Base-by-base conservation (phyloP, 1,140 invertebrate genomes). In the Papilio aristodemus region DNA sequence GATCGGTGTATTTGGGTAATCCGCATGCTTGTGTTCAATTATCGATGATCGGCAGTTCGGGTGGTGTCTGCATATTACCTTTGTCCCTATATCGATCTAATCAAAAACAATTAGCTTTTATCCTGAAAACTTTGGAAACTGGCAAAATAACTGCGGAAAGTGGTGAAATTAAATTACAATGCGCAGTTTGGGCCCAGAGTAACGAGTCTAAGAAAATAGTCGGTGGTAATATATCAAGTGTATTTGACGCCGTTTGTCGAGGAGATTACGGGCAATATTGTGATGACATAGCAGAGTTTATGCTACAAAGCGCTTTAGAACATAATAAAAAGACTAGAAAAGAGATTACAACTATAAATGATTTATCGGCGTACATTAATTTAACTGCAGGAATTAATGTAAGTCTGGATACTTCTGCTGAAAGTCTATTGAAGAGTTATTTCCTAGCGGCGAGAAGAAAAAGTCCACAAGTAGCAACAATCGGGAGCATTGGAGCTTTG, bases 111-210 rank as follows among this genome's bases (percentile, higher is more conserved):
- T 77, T 77, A 39, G 75, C 81, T 58, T 71, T 72, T 25, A 39
- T 91, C n/a, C 22, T 89, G n/a, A 80, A 84, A 22, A 70, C 75
- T 2, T 79, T 90, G 19, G 89, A 91, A 81, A 84, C 71, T 27
- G 77, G 77, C 13, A 76, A 79, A 62, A 77, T 90, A 27, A 63
- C 54, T 19, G 71, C 71, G 13, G 80, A 77, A 0, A 73, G 41
- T n/a, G 46, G 75, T 50, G 80, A 75, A 67, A 64, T 69, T 4
- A 79, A 78, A 69, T 50, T 90, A 9, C 70, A 77, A 41, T 80
- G 80, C 60, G 86, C 87, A 6, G 74, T 91, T 17, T 91, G 89
- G 89, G 84, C 84, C 0, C 85, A 87, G 62, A 82, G 84, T 8
- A 84, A 75, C 68, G 81, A 90, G 70, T 83, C 84, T 5, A 91